Conservation (phyloP, 1,140 invertebrate species). For the Ceratina australensis region DNA sequence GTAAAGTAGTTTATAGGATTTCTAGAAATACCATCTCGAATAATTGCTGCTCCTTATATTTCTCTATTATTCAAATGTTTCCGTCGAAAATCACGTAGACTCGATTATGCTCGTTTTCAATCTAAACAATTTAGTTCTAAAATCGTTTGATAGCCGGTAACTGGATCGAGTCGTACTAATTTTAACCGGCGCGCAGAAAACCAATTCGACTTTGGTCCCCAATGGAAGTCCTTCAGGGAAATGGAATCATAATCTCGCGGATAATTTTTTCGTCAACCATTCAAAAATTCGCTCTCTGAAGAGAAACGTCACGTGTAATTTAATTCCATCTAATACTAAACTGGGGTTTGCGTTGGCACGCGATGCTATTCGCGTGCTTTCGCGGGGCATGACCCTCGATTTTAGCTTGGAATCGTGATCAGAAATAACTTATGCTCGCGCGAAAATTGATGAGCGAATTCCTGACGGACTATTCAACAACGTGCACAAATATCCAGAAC, state of each 20-base stretch:
- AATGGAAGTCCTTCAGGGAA: neutral
- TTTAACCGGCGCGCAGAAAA: neutral
- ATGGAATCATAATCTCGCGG: neutral
- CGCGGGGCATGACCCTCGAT: conserved; percentile 16
- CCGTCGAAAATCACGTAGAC: neutral
- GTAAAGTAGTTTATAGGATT: too few species aligned
- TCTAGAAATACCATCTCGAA: too few species aligned
- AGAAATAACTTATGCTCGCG: conserved; percentile 5
- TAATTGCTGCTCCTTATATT: neutral
- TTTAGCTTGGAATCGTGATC: neutral
- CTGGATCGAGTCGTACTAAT: neutral
- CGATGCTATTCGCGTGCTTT: conserved; percentile 34
- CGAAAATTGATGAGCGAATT: neutral
- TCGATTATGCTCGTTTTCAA: neutral
- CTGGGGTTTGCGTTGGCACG: conserved; percentile 16
- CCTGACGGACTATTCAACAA: neutral
- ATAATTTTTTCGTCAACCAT: neutral
- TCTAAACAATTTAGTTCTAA: conserved; percentile 2
- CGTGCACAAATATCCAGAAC: neutral
- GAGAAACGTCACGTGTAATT: neutral
- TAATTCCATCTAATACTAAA: too few species aligned
- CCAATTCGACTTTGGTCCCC: neutral
- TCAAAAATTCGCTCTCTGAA: neutral
- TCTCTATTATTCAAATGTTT: neutral
- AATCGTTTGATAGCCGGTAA: neutral